Percentiles rank a stretch among this genome's conserved stretches.
Evolutionary conservation across 1,140 invertebrate genomes (phyloP).

Genomic region (Drosophila auraria): DNA sequence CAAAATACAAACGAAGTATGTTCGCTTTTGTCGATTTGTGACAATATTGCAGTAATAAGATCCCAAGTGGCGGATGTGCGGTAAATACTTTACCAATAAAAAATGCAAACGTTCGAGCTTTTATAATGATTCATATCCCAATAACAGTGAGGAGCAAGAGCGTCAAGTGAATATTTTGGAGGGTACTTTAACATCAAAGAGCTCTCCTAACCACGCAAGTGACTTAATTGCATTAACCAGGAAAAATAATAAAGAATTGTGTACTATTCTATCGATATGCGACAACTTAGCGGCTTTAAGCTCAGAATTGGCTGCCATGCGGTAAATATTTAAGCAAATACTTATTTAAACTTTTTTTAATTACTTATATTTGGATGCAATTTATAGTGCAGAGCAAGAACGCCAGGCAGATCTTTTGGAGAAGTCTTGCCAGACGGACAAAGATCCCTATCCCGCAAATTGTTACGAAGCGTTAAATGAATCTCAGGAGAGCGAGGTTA

Average conservation of each 20-base stretch:
- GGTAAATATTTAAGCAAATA: not conserved
- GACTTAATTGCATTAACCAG: too few relatives aligned
- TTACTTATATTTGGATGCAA: not conserved
- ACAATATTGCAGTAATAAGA: not conserved
- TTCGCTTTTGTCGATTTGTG: constrained; percentile 2
- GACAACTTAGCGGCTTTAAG: not conserved
- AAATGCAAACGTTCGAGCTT: not conserved
- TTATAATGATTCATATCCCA: not conserved
- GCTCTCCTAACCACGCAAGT: too few relatives aligned
- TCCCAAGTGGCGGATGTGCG: not conserved
- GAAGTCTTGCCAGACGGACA: not conserved
- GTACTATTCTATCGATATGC: not conserved
- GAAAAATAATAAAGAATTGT: not conserved
- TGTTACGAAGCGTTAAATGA: not conserved
- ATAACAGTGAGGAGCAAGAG: not conserved
- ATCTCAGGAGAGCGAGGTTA: not conserved
- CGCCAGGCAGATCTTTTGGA: not conserved
- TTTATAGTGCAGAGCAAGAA: not conserved
- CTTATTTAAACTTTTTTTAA: too few relatives aligned
- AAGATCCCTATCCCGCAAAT: not conserved
- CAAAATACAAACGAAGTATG: not conserved
- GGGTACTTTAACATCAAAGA: not conserved
- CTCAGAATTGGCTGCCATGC: not conserved
- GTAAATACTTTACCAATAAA: not conserved
- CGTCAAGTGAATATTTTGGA: not conserved